Conservation (phyloP, 1,140 invertebrate species). For the Sitobion miscanthi region DNA sequence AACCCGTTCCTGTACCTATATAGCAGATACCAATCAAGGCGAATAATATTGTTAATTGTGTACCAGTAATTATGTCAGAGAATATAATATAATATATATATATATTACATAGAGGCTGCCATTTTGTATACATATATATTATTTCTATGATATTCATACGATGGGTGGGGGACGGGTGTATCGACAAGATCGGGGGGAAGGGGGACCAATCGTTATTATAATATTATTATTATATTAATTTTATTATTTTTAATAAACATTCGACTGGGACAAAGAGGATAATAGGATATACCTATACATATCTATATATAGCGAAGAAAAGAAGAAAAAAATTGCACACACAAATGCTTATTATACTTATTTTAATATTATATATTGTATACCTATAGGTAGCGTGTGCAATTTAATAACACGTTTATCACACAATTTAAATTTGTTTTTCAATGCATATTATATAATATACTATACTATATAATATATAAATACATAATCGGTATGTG, state of each 20-base stretch:
- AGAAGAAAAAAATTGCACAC: not conserved
- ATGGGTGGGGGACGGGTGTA: not conserved
- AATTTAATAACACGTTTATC: slow-evolving; percentile 39
- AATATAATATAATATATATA: not conserved
- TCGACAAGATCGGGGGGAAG: not conserved
- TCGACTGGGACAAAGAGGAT: not conserved
- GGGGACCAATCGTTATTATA: not conserved
- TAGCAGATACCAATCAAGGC: slow-evolving; percentile 46
- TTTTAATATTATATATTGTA: slow-evolving; percentile 13
- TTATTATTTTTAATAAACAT: slow-evolving; percentile 29
- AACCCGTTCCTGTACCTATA: slow-evolving; percentile 17
- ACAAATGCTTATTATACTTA: not conserved
- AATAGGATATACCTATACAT: not conserved
- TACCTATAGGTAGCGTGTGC: not conserved
- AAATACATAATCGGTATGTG: not conserved
- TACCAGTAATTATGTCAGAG: slow-evolving; percentile 46
- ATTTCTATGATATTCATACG: not conserved
- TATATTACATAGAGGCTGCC: not conserved
- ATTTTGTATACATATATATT: slow-evolving; percentile 28
- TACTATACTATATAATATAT: not conserved
- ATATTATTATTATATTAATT: not conserved
- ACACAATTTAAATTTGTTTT: slow-evolving; percentile 30
- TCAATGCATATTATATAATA: not conserved
- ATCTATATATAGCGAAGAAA: not conserved
- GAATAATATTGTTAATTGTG: slow-evolving; percentile 54